Evolutionary conservation across 2,888 invertebrate genomes (phyloP).

Genomic region (Drosophila antonietae): DNA sequence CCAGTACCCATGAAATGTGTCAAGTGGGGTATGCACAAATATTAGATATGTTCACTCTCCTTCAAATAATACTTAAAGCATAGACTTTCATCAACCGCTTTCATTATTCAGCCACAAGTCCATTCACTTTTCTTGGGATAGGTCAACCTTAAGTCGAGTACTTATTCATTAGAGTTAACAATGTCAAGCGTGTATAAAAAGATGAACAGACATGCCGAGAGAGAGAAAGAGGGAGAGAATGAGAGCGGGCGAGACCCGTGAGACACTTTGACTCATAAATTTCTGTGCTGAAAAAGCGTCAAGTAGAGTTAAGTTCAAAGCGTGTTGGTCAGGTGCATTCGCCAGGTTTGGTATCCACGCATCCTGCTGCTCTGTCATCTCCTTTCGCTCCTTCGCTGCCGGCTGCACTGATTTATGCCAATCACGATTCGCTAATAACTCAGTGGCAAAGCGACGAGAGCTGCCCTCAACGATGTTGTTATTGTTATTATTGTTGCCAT

Average conservation of each 20-base stretch:
- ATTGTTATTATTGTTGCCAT: slow-evolving; percentile 21
- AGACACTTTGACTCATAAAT: slow-evolving; percentile 56
- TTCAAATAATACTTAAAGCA: background rate
- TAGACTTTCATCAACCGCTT: background rate
- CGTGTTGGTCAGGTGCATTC: slow-evolving; percentile 58
- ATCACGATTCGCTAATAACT: slow-evolving; percentile 81
- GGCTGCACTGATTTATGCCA: slow-evolving; percentile 79
- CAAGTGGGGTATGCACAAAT: background rate
- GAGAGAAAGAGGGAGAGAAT: background rate
- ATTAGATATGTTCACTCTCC: background rate
- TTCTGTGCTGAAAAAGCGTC: slow-evolving; percentile 31
- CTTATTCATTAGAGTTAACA: slow-evolving; percentile 24
- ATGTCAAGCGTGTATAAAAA: slow-evolving; percentile 28
- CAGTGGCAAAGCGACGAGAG: slow-evolving; percentile 60
- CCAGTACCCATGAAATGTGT: background rate
- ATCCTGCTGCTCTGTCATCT: background rate
- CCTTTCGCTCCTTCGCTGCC: background rate
- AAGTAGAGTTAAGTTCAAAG: slow-evolving; percentile 30
- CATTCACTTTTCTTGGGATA: background rate
- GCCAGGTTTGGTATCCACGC: background rate
- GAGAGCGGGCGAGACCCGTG: background rate
- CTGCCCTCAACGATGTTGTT: slow-evolving; percentile 47
- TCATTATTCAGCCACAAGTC: no score
- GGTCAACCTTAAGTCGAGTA: background rate
- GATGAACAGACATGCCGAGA: background rate